These are phyloP conservation scores for Echinops telfairi DNA, from an alignment of 2,113 vertebrate genomes.

Conservation along the genomic window DNA sequence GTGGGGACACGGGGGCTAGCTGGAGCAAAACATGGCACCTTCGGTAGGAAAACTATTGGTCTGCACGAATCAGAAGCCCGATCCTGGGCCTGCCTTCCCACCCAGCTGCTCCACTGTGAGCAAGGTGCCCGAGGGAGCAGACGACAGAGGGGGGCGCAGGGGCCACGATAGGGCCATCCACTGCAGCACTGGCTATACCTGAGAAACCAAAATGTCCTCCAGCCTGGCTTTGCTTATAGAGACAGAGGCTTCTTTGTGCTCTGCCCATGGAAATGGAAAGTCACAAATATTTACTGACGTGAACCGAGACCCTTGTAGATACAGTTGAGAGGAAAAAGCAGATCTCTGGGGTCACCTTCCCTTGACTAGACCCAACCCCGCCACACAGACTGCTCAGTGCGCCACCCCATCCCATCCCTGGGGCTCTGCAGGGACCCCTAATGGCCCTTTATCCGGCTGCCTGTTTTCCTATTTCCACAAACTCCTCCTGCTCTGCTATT, in stretches of 20 bases:
- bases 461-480: not conserved
- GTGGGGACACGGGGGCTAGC: not conserved
- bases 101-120: not conserved
- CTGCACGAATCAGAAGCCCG: not conserved
- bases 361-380: not conserved
- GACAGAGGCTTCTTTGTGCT: not conserved
- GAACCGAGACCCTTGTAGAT: not conserved
- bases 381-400: not conserved
- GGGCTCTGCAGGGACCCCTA: not conserved
- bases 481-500: not conserved
- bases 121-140: not conserved
- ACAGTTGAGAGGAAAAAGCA: not conserved
- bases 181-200: not conserved
- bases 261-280: not conserved
- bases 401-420: not conserved
- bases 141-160: not conserved
- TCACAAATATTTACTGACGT: not conserved
- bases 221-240: not conserved
- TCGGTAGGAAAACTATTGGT: not conserved
- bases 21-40: not conserved
- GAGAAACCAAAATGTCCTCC: constrained; percentile 2
- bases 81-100: not conserved
- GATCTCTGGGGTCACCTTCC: not conserved
- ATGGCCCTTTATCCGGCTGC: not conserved
- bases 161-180: not conserved